phyloP scores from a whole-genome alignment of 2,113 vertebrate species.

The Cnemophilus loriae region DNA sequence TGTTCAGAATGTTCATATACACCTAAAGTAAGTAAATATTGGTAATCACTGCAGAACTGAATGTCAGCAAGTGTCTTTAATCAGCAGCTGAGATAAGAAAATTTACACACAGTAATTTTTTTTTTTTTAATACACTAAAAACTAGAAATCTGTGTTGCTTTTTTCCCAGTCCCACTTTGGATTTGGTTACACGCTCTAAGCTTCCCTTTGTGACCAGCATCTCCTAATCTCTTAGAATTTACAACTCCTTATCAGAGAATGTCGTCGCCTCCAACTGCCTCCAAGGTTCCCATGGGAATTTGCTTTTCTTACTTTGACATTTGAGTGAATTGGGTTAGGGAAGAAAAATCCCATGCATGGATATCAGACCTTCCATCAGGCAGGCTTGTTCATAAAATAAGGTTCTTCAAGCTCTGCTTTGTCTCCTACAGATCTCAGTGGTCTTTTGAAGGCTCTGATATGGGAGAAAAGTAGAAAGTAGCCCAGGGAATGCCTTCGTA shows the following conservation, averaged over 20 bases:
- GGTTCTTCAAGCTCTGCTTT: neutral
- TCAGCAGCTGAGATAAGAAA: neutral
- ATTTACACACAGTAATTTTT: neutral
- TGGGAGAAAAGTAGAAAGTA: neutral
- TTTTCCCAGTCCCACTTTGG: neutral
- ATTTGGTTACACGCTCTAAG: neutral
- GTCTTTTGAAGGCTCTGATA: neutral
- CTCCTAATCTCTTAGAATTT: neutral
- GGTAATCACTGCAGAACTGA: neutral
- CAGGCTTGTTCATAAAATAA: neutral
- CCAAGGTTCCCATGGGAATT: neutral
- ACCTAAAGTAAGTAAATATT: constrained; percentile 1
- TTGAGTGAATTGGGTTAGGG: neutral
- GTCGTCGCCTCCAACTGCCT: neutral
- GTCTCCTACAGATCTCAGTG: neutral
- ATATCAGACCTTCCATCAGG: neutral
- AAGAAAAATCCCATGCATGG: neutral
- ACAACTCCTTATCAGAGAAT: neutral
- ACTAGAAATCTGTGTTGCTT: neutral
- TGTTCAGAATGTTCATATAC: neutral
- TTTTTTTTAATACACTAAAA: neutral
- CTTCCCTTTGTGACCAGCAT: neutral
- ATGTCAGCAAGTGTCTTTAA: neutral
- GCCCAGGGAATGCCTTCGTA: neutral
- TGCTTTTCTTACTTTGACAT: neutral